phyloP scores from a whole-genome alignment of 2,888 invertebrate genomes.

The Venustoraphidia nigricollis region DNA sequence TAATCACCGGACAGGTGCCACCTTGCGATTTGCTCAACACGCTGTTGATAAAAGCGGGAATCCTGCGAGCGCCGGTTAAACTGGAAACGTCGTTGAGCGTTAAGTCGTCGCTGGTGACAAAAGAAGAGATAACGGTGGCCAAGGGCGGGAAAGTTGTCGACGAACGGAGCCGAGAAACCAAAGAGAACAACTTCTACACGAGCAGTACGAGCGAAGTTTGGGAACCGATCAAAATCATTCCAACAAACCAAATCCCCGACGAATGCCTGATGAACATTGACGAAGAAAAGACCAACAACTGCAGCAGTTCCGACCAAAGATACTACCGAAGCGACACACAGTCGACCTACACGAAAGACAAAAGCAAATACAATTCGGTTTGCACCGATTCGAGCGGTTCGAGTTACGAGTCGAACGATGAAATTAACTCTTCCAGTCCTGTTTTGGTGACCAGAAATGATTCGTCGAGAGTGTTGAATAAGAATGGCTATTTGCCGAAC shows the following conservation, averaged over 20 bases:
- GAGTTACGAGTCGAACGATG: slow-evolving; percentile 25
- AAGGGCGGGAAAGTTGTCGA: slow-evolving; percentile 52
- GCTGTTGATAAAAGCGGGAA: slow-evolving; percentile 47
- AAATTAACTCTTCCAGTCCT: slow-evolving; percentile 1
- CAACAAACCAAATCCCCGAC: background rate
- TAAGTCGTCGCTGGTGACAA: slow-evolving; percentile 52
- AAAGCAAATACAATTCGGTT: slow-evolving; percentile 5
- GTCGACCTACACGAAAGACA: background rate
- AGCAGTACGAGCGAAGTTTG: slow-evolving; percentile 50
- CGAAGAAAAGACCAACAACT: background rate
- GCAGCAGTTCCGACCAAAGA: background rate
- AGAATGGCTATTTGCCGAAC: slow-evolving; percentile 1
- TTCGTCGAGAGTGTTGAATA: background rate
- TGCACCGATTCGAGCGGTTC: slow-evolving; percentile 23
- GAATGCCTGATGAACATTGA: slow-evolving; percentile 1
- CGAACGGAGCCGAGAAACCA: slow-evolving; percentile 50
- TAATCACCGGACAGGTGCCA: slow-evolving; percentile 52
- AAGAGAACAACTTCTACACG: slow-evolving; percentile 54
- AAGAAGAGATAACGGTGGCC: slow-evolving; percentile 53
- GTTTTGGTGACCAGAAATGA: slow-evolving; percentile 1
- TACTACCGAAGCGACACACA: background rate
- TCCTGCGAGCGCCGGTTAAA: slow-evolving; percentile 48
- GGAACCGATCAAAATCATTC: slow-evolving; percentile 34
- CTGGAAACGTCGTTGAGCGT: slow-evolving; percentile 55
- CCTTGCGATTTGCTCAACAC: slow-evolving; percentile 55